Percentiles rank a stretch among this genome's conserved stretches.
Conservation (phyloP, 2,797 vertebrate species). For the Myripristis murdjan region DNA sequence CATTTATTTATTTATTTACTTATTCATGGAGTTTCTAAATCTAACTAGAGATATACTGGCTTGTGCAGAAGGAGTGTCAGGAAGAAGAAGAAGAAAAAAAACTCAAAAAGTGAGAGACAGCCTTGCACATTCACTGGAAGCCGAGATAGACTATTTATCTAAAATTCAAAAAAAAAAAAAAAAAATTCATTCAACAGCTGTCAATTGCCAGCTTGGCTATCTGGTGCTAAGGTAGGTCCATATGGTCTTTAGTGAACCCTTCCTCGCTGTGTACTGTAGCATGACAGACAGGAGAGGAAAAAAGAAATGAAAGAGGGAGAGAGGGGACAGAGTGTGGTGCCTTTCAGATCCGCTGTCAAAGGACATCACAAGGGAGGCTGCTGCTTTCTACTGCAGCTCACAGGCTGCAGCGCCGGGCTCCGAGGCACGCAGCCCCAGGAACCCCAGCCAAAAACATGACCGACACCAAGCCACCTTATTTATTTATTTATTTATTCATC, state of each 20-base stretch:
- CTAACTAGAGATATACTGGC: constrained; percentile 41
- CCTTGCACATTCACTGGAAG: constrained; percentile 41
- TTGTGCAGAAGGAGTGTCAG: background rate
- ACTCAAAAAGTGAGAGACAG: constrained; percentile 17
- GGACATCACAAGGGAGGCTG: constrained; percentile 50
- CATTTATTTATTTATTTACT: background rate
- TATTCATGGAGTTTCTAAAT: constrained; percentile 48
- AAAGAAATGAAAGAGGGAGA: background rate
- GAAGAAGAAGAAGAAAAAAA: too few species aligned
- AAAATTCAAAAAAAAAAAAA: too few species aligned
- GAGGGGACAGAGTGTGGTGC: constrained; percentile 42
- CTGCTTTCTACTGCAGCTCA: constrained; percentile 36
- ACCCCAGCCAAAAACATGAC: background rate
- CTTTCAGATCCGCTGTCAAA: constrained; percentile 73
- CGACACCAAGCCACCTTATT: background rate
- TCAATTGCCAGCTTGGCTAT: constrained; percentile 50
- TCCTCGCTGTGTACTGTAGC: constrained; percentile 32
- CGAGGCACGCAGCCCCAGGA: constrained; percentile 3
- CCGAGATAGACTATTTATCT: constrained; percentile 42
- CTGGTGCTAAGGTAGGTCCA: constrained; percentile 37
- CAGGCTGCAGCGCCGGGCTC: constrained; percentile 9
- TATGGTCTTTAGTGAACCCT: constrained; percentile 24
- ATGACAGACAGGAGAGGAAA: constrained; percentile 62
- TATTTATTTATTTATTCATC: constrained; percentile 3
- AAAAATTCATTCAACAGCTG: too few species aligned